Conservation (phyloP, 2,888 invertebrate genomes). For the Oscheius sp. region DNA sequence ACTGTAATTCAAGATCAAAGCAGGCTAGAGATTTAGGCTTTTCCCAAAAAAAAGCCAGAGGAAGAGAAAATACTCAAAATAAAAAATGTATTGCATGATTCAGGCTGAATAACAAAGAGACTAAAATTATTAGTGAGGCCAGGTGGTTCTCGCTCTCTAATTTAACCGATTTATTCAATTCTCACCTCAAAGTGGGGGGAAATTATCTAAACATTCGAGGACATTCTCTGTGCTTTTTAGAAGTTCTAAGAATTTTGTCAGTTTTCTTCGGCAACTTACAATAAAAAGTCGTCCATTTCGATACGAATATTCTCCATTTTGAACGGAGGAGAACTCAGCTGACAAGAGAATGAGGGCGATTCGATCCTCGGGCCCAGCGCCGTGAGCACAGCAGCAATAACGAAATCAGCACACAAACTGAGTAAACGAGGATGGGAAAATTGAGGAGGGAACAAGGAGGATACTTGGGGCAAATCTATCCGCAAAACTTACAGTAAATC, state of each 20-base stretch:
- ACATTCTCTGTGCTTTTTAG: not conserved
- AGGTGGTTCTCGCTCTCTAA: no score
- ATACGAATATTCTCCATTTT: conserved; percentile 6
- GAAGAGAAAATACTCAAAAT: no score
- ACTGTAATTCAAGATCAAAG: no score
- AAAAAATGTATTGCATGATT: no score
- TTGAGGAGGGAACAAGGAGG: not conserved
- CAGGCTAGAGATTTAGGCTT: no score
- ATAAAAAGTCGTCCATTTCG: conserved; percentile 17
- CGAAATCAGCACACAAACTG: conserved; percentile 31
- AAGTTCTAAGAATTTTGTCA: no score
- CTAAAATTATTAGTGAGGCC: no score
- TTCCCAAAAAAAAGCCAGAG: no score
- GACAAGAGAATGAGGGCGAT: not conserved
- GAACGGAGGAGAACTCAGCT: no score
- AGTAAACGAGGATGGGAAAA: conserved; percentile 16
- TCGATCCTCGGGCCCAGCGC: not conserved
- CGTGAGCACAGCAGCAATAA: conserved; percentile 13
- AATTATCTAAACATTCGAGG: not conserved
- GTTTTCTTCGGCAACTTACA: conserved; percentile 15
- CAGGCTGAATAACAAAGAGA: no score
- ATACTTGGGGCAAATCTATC: not conserved
- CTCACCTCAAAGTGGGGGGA: not conserved
- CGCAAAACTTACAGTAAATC: not conserved
- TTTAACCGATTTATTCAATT: no score